Conservation (phyloP, 2,888 invertebrate species). For the Acleris holmiana region DNA sequence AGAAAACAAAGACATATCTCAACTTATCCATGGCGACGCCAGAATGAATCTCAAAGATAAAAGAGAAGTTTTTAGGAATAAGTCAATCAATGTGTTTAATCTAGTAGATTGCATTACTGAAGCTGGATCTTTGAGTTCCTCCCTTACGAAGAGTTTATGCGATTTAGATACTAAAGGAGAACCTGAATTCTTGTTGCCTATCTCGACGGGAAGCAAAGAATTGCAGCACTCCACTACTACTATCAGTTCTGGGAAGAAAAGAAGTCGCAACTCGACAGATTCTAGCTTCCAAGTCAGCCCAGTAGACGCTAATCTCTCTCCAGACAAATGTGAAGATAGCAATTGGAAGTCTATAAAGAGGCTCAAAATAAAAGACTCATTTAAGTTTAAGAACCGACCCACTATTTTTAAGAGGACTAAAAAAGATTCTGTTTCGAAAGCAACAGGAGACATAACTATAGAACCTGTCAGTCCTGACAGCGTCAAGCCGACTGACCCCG, state of each 20-base stretch:
- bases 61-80: constrained; percentile 79
- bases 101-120: constrained; percentile 76
- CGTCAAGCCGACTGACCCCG: constrained; percentile 75
- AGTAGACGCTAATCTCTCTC: constrained; percentile 69
- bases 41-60: constrained; percentile 67
- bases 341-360: constrained; percentile 82
- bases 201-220: constrained; percentile 65
- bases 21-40: constrained; percentile 56
- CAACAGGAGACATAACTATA: constrained; percentile 71
- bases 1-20: constrained; percentile 69
- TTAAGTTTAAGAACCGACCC: constrained; percentile 79
- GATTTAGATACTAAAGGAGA: constrained; percentile 76
- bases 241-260: constrained; percentile 78
- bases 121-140: constrained; percentile 74
- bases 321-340: constrained; percentile 77
- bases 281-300: constrained; percentile 75
- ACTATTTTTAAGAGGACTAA: constrained; percentile 77
- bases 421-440: constrained; percentile 71
- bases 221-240: constrained; percentile 76
- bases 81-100: constrained; percentile 78
- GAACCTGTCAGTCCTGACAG: constrained; percentile 74
- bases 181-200: constrained; percentile 64
- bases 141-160: constrained; percentile 76
- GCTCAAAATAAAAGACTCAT: constrained; percentile 80
- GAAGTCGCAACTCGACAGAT: constrained; percentile 79